Evolutionary conservation across 2,888 invertebrate species (phyloP).

Genomic region (Elegia similella): DNA sequence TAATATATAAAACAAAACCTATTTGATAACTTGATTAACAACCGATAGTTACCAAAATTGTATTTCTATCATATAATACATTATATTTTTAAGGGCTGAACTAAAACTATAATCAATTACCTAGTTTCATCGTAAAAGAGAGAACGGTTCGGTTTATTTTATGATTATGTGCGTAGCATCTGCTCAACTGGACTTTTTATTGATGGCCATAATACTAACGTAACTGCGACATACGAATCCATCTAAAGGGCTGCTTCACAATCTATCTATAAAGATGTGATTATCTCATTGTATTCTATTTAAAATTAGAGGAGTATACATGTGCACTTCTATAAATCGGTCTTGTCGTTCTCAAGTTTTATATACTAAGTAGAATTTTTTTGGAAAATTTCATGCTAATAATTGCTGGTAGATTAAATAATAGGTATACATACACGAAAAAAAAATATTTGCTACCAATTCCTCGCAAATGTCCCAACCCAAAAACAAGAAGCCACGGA

Average conservation of each 20-base stretch:
- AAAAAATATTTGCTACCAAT: no score
- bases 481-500: neutral
- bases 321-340: no score
- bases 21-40: no score
- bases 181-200: constrained; percentile 47
- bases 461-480: neutral
- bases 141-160: constrained; percentile 38
- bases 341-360: no score
- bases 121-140: constrained; percentile 43
- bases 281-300: neutral
- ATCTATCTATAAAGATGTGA: neutral
- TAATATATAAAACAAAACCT: no score
- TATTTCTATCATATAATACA: no score
- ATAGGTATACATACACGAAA: no score
- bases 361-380: no score
- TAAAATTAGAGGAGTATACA: no score
- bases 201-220: constrained; percentile 44
- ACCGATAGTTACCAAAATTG: no score
- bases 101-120: constrained; percentile 43
- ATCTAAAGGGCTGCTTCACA: constrained; percentile 10
- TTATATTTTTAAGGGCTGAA: constrained; percentile 18
- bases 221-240: constrained; percentile 32
- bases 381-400: no score
- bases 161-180: constrained; percentile 46
- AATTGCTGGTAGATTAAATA: no score